These are phyloP conservation scores for Chamaedrilus cognettii DNA, from an alignment of 2,888 invertebrate species.

Conservation along the genomic window DNA sequence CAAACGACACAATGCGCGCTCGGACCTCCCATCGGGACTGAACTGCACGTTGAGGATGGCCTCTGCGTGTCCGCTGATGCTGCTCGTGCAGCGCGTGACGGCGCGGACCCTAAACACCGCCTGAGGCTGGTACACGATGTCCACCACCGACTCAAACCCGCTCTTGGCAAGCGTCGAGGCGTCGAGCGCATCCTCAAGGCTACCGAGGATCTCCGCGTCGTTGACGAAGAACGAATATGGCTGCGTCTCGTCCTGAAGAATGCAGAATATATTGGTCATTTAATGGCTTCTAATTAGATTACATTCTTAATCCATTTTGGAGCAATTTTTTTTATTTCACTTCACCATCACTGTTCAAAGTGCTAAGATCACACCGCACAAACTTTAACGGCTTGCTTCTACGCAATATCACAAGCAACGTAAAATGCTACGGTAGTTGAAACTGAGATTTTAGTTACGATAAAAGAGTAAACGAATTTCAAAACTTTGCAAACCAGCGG, in stretches of 20 bases:
- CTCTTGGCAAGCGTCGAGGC: constrained; percentile 55
- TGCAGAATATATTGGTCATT: background rate
- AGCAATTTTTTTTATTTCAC: no score
- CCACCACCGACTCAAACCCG: constrained; percentile 61
- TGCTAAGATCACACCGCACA: no score
- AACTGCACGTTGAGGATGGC: constrained; percentile 94
- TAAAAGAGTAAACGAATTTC: no score
- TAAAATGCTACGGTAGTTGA: no score
- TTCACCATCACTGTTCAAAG: no score
- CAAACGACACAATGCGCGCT: background rate
- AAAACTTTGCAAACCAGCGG: no score
- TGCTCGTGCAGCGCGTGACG: constrained; percentile 90
- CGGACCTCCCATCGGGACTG: constrained; percentile 88
- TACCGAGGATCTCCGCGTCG: constrained; percentile 80
- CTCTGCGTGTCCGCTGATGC: constrained; percentile 95
- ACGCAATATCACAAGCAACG: no score
- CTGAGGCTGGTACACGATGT: constrained; percentile 95
- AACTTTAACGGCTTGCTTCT: no score
- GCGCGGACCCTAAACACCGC: constrained; percentile 79
- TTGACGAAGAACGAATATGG: constrained; percentile 80
- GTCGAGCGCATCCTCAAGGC: constrained; percentile 73
- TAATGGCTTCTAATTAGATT: no score
- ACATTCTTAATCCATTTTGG: no score
- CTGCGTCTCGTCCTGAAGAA: constrained; percentile 50
- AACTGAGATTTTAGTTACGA: no score